These are phyloP conservation scores for Aspidiotus rigidus DNA, from an alignment of 2,888 invertebrate genomes.

Conservation along the genomic window DNA sequence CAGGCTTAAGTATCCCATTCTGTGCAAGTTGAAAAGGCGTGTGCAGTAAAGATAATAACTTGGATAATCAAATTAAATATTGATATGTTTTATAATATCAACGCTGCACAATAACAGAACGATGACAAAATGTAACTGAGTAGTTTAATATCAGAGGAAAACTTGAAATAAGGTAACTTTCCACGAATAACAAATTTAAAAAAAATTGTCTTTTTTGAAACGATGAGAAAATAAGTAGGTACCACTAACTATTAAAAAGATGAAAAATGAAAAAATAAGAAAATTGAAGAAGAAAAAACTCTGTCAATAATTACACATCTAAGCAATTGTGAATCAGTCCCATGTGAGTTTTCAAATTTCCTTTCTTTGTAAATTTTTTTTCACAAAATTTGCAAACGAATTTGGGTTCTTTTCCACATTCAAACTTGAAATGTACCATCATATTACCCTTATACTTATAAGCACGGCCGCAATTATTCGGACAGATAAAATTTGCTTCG, in stretches of 20 bases:
- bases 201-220: background rate
- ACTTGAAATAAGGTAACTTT: too few relatives aligned
- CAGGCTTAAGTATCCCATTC: too few relatives aligned
- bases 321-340: conserved; percentile 19
- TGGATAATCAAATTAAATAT: too few relatives aligned
- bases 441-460: conserved; percentile 39
- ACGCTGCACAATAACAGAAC: too few relatives aligned
- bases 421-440: conserved; percentile 42
- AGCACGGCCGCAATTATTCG: conserved; percentile 36
- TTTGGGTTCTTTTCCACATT: conserved; percentile 55
- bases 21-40: too few relatives aligned
- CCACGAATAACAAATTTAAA: too few relatives aligned
- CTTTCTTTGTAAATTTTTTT: conserved; percentile 48
- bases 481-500: conserved; percentile 10
- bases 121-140: too few relatives aligned
- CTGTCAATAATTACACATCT: background rate
- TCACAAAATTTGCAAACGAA: conserved; percentile 65
- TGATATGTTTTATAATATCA: too few relatives aligned
- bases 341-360: conserved; percentile 36
- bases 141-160: too few relatives aligned
- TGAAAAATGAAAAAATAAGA: conserved; percentile 40
- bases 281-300: conserved; percentile 3
- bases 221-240: background rate
- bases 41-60: too few relatives aligned
- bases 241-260: conserved; percentile 31